Evolutionary conservation across 2,797 vertebrate species (phyloP).

Genomic region (Sebastes cheni): DNA sequence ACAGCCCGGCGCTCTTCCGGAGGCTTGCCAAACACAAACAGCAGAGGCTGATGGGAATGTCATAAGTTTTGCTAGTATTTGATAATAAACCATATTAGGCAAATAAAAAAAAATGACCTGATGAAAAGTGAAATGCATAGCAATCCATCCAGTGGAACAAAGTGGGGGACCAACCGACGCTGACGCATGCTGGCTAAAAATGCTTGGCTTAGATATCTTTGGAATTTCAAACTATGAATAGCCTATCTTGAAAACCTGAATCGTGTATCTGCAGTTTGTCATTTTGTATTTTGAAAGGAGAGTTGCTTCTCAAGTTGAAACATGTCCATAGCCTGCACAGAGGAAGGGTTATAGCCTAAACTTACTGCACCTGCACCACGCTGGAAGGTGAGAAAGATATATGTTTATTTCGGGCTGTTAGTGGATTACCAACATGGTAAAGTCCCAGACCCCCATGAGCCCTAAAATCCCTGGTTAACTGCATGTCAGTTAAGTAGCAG

Average conservation of each 20-base stretch:
- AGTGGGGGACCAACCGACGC: too few species aligned
- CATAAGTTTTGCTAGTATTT: background rate
- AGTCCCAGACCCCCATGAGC: background rate
- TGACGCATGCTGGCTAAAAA: background rate
- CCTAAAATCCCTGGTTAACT: background rate
- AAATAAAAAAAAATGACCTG: background rate
- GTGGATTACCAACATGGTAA: background rate
- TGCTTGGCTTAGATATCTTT: background rate
- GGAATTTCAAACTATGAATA: background rate
- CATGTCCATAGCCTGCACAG: too few species aligned
- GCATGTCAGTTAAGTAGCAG: background rate
- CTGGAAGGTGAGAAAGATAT: background rate
- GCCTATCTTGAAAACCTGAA: background rate
- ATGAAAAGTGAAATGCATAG: too few species aligned
- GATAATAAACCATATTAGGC: background rate
- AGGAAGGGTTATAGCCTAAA: background rate
- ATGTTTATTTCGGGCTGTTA: background rate
- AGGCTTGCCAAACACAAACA: too few species aligned
- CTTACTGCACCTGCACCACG: background rate
- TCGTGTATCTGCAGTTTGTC: background rate
- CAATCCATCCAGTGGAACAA: too few species aligned
- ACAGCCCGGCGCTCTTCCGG: too few species aligned
- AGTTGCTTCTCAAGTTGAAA: background rate
- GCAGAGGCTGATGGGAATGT: too few species aligned
- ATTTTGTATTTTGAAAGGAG: background rate